Evolutionary conservation across 1,140 invertebrate genomes (phyloP).

Genomic region (Drosophila rhopaloa): DNA sequence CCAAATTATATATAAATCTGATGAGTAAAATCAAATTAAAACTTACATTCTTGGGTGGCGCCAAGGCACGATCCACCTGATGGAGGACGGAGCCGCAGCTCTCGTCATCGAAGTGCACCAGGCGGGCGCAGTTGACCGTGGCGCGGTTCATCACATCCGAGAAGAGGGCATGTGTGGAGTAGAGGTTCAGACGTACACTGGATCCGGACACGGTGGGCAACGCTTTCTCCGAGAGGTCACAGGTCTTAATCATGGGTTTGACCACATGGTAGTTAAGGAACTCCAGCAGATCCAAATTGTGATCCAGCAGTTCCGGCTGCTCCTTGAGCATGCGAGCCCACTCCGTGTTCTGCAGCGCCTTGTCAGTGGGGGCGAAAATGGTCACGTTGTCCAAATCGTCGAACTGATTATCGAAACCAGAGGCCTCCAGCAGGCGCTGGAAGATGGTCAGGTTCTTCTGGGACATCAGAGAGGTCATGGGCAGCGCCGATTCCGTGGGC

Average conservation of each 20-base stretch:
- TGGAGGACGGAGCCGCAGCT: constrained; percentile 88
- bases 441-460: constrained; percentile 86
- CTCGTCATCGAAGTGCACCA: constrained; percentile 87
- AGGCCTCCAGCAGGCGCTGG: constrained; percentile 85
- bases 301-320: constrained; percentile 77
- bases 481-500: constrained; percentile 86
- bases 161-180: constrained; percentile 86
- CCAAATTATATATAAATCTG: no score
- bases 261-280: constrained; percentile 87
- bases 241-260: constrained; percentile 85
- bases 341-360: constrained; percentile 86
- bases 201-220: constrained; percentile 85
- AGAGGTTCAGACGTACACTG: constrained; percentile 86
- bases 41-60: constrained; percentile 85
- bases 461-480: constrained; percentile 84
- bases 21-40: fast-evolving
- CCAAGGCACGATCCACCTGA: constrained; percentile 86
- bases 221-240: constrained; percentile 86
- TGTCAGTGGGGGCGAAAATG: constrained; percentile 88
- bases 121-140: constrained; percentile 88
- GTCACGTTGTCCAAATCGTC: constrained; percentile 87
- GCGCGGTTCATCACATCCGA: constrained; percentile 85
- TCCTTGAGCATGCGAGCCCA: constrained; percentile 83
- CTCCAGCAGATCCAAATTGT: constrained; percentile 85
- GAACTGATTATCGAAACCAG: constrained; percentile 86